These are phyloP conservation scores for Aphis craccivora DNA, from an alignment of 1,140 invertebrate genomes.

Conservation along the genomic window DNA sequence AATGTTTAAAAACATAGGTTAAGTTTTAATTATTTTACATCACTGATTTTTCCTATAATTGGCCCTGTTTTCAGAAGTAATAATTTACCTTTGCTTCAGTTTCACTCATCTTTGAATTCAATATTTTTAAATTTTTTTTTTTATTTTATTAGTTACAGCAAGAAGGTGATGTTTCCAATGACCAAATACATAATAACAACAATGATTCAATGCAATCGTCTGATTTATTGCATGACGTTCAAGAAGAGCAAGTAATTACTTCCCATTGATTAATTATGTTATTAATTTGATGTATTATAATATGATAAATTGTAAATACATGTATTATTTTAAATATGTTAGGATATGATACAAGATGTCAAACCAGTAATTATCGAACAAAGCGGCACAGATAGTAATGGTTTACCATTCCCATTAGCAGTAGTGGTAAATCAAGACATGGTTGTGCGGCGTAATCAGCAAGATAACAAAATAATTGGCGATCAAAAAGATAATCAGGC, in stretches of 20 bases:
- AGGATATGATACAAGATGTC: constrained; percentile 62
- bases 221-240: constrained; percentile 49
- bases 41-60: neutral
- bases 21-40: neutral
- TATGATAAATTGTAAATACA: neutral
- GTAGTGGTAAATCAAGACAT: constrained; percentile 65
- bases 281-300: neutral
- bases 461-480: constrained; percentile 52
- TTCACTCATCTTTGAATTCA: neutral
- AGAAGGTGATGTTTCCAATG: constrained; percentile 56
- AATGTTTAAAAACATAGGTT: no score
- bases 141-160: constrained; percentile 38
- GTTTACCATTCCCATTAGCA: constrained; percentile 67
- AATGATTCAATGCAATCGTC: constrained; percentile 56
- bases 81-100: neutral
- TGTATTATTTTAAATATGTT: neutral
- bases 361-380: constrained; percentile 61
- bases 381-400: constrained; percentile 61
- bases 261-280: neutral
- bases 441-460: constrained; percentile 60
- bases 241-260: constrained; percentile 53
- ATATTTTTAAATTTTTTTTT: neutral
- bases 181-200: constrained; percentile 55
- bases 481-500: constrained; percentile 56
- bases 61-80: neutral